Conservation (phyloP, 37 sponge, comb jelly and placozoan genomes). For the Tethya wilhelma region DNA sequence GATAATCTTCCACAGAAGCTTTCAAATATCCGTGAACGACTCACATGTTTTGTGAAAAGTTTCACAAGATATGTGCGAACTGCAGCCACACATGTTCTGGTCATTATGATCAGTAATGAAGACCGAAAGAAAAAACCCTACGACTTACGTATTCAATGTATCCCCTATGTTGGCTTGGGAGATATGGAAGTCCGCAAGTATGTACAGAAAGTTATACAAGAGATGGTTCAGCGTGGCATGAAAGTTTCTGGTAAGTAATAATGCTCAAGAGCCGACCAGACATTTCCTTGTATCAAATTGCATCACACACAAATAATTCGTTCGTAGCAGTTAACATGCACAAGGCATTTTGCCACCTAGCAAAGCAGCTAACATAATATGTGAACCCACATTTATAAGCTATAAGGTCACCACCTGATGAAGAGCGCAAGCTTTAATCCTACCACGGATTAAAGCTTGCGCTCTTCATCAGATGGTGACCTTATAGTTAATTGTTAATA, state of each 20-base stretch:
- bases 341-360: too few relatives aligned
- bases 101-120: constrained; percentile 42
- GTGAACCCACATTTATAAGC: too few relatives aligned
- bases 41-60: constrained; percentile 11
- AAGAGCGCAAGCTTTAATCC: too few relatives aligned
- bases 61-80: constrained; percentile 1
- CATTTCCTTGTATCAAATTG: not conserved
- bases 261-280: not conserved
- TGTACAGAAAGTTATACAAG: not conserved
- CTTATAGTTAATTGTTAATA: not conserved
- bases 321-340: too few relatives aligned
- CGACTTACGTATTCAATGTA: constrained; percentile 21
- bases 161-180: constrained; percentile 1
- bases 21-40: not conserved
- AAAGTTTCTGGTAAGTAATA: not conserved
- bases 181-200: not conserved
- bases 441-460: too few relatives aligned
- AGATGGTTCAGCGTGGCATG: constrained; percentile 1
- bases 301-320: too few relatives aligned
- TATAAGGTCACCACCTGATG: too few relatives aligned
- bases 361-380: too few relatives aligned
- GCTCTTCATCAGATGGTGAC: too few relatives aligned
- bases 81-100: constrained; percentile 41
- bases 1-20: not conserved
- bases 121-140: constrained; percentile 25